A percentile compares a stretch with the other conserved stretches of the same genome.
These are phyloP conservation scores for Hydrozoanthus tunicans DNA, from an alignment of 64 coral and sea anemone species.

Conservation along the genomic window DNA sequence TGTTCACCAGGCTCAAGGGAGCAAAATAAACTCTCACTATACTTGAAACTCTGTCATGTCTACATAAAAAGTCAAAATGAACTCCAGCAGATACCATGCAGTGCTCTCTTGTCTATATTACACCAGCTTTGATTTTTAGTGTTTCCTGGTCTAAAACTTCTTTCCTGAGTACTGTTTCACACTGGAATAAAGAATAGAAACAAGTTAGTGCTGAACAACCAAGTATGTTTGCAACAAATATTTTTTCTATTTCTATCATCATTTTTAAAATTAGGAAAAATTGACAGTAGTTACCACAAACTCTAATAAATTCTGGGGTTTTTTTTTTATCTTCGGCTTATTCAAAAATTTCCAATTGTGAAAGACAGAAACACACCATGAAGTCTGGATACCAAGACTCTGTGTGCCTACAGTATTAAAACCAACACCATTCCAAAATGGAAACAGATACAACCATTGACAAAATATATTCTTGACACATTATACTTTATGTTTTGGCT, in stretches of 20 bases:
- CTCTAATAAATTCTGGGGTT: too few relatives aligned
- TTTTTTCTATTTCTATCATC: background rate
- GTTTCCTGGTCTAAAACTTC: constrained; percentile 63
- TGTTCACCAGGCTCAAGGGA: too few relatives aligned
- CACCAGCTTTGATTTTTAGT: background rate
- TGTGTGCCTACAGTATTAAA: too few relatives aligned
- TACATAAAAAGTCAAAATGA: background rate
- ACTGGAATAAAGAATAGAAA: constrained; percentile 37
- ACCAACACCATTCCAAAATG: too few relatives aligned
- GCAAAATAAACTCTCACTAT: too few relatives aligned
- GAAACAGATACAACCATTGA: too few relatives aligned
- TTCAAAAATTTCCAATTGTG: too few relatives aligned
- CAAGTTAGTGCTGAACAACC: background rate
- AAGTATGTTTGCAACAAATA: background rate
- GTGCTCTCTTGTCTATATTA: constrained; percentile 21
- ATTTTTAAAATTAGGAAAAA: background rate
- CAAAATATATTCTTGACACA: too few relatives aligned
- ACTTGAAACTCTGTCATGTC: background rate
- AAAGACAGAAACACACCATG: too few relatives aligned
- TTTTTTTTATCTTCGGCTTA: too few relatives aligned
- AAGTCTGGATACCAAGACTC: too few relatives aligned
- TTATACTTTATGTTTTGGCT: too few relatives aligned
- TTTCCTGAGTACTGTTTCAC: constrained; percentile 88
- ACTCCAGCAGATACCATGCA: background rate
- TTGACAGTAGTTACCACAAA: background rate